Evolutionary conservation across 2,113 vertebrate species (phyloP), one percentile per base, ranked within the genome.

Genomic region (Bos indicus): DNA sequence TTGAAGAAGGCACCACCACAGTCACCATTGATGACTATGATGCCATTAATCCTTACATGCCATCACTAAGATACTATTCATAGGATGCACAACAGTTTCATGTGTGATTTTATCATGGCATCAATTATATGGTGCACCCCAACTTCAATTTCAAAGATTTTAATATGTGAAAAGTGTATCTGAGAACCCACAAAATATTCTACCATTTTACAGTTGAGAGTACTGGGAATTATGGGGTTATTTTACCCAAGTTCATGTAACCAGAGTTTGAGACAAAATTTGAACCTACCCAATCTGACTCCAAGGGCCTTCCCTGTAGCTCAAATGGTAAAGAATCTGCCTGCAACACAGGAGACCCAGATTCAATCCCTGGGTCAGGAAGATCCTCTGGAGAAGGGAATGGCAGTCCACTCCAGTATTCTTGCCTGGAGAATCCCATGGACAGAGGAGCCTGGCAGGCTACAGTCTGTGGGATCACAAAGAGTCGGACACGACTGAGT

Each of bases 401-500:
- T 40, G 67, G 10, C 67, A 23, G 10, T 25, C 36, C 67, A 74
- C 10, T 74, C 67, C 5, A 40, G 67, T 74, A 74, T 40, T 74
- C 67, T 74, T 74, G 10, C 67, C 21, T 74, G 67, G 67, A 74
- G 67, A 40, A 74, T 74, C 36, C 67, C 19, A 74, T 40, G 67
- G 36, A 74, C 67, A 74, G 36, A 71, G n/a, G 67, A 40, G 2
- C 67, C 19, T 40, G 67, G n/a, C 1, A 3, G 67, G n/a, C n/a
- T 71, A 13, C 0, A 40, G n/a, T 71, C 2, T 0, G 2, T 5
- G n/a, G 67, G 19, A 11, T 40, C 2, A 0, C 19, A 23, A 36
- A 36, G 67, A 40, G 36, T 23, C 2, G 0, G 67, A 21, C 67
- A 23, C 5, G 2, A 40, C 67, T 40, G 10, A 71, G 67, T 40